Percentiles rank a stretch among this genome's conserved stretches.
These are phyloP conservation scores for Megastigmus dorsalis DNA, from an alignment of 2,888 invertebrate species.

Conservation along the genomic window DNA sequence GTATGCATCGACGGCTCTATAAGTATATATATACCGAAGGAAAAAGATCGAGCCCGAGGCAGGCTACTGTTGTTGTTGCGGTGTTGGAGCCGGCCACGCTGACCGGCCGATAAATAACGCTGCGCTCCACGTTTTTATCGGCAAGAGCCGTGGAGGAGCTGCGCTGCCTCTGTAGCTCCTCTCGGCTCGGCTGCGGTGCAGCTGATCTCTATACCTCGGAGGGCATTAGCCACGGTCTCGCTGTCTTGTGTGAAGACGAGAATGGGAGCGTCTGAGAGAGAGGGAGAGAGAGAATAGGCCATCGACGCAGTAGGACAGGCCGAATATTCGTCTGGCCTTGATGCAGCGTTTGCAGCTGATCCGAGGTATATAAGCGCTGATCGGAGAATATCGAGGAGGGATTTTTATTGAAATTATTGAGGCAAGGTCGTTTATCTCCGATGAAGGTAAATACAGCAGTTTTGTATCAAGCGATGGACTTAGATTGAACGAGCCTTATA, in stretches of 20 bases:
- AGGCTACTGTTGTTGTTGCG: neutral
- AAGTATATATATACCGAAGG: neutral
- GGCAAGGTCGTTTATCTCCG: no score
- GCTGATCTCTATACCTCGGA: no score
- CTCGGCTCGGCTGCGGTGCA: neutral
- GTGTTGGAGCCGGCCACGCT: neutral
- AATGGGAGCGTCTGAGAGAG: slow-evolving; percentile 1
- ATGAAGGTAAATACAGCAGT: no score
- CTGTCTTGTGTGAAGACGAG: neutral
- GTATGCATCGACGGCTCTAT: neutral
- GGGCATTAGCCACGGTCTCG: slow-evolving; percentile 36
- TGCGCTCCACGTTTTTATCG: slow-evolving; percentile 20
- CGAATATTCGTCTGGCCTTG: slow-evolving; percentile 4
- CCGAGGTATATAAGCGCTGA: no score
- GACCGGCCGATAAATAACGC: slow-evolving; percentile 35
- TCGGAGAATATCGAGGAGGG: no score
- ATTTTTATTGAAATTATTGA: no score
- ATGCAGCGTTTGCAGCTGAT: no score
- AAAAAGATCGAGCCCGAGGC: neutral
- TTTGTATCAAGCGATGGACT: no score
- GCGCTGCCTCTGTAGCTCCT: no score
- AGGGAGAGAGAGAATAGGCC: neutral
- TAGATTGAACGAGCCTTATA: no score
- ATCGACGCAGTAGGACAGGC: neutral
- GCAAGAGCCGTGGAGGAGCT: neutral